Conservation (phyloP, 2,113 vertebrate species). For the Sarotherodon lohbergeri region DNA sequence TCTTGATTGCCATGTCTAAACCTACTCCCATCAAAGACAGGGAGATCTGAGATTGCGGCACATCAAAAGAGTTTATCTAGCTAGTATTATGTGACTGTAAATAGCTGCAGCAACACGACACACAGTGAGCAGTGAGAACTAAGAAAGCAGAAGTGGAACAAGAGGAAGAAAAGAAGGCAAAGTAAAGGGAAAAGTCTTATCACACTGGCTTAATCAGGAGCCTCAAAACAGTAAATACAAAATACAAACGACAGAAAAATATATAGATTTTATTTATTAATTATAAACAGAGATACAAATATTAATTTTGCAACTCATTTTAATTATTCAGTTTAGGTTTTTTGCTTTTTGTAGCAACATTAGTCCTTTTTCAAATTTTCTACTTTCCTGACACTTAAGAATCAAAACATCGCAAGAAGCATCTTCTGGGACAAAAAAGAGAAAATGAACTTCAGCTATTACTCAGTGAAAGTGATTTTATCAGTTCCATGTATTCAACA, state of each 20-base stretch:
- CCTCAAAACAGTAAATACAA: not conserved
- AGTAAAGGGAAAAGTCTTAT: not conserved
- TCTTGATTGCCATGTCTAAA: constrained; percentile 70
- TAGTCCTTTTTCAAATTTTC: not conserved
- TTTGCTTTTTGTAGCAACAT: not conserved
- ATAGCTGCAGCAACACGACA: constrained; percentile 27
- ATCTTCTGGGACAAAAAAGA: not conserved
- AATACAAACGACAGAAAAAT: not conserved
- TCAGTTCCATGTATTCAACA: not conserved
- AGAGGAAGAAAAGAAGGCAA: not conserved
- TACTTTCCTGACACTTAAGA: not conserved
- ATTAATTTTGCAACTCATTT: not conserved
- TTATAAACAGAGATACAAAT: not conserved
- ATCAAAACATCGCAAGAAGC: not conserved
- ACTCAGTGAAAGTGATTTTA: not conserved
- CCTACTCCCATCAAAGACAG: constrained; percentile 54
- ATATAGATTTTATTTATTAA: not conserved
- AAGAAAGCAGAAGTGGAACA: not conserved
- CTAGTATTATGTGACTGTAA: constrained; percentile 42
- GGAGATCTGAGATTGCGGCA: constrained; percentile 52
- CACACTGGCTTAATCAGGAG: not conserved
- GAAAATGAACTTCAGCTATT: not conserved
- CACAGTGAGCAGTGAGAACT: not conserved
- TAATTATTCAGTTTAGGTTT: rapidly evolving
- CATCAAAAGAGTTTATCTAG: constrained; percentile 68